These are phyloP conservation scores for Ascidia mentula DNA, from an alignment of 23 tunicate species.

Conservation along the genomic window DNA sequence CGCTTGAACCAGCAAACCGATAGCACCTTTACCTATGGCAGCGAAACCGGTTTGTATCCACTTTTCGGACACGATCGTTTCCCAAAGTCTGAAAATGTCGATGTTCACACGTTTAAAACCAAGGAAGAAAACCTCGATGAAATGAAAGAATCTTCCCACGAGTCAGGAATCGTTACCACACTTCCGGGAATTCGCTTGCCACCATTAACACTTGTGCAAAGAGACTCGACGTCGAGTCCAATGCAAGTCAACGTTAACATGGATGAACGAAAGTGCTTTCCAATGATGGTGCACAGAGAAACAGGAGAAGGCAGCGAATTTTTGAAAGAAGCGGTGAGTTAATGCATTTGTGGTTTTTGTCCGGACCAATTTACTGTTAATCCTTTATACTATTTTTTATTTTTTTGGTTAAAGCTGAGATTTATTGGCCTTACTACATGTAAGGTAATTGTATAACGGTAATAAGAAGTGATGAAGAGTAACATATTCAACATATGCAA, in stretches of 20 bases:
- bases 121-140: background rate
- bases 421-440: no score
- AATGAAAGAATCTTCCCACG: background rate
- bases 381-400: no score
- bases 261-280: no score
- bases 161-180: background rate
- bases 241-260: background rate
- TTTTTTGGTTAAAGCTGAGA: no score
- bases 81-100: background rate
- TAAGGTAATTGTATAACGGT: no score
- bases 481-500: no score
- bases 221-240: background rate
- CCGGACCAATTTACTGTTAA: no score
- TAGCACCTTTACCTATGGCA: background rate
- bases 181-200: slow-evolving; percentile 15
- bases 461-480: no score
- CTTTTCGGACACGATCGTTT: background rate
- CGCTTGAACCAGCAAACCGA: background rate
- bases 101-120: background rate
- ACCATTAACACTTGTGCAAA: slow-evolving; percentile 1
- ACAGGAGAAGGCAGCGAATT: no score
- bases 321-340: no score
- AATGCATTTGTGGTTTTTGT: no score
- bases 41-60: background rate
- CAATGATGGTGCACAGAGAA: no score